Percentiles rank a stretch among this genome's conserved stretches.
Conservation (phyloP, 2,888 invertebrate species). For the Xestobium rufovillosum region DNA sequence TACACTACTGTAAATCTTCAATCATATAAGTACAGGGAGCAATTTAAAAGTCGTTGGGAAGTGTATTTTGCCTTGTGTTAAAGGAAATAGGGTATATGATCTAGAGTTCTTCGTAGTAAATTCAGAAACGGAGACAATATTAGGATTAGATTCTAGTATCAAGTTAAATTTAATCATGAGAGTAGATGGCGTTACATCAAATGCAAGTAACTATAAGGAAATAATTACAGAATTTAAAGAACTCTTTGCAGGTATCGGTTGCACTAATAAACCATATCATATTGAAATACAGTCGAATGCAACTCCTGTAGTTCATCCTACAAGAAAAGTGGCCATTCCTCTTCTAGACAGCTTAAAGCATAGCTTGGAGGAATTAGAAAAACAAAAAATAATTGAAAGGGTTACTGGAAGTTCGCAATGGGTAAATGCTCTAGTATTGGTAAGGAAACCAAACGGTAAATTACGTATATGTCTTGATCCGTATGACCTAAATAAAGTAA, state of each 20-base stretch:
- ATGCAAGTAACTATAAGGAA: neutral
- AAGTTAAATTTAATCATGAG: too few species aligned
- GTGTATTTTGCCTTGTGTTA: neutral
- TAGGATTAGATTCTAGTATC: too few species aligned
- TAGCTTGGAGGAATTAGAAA: too few species aligned
- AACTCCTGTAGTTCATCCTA: slow-evolving; percentile 1
- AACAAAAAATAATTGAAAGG: slow-evolving; percentile 5
- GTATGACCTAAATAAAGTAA: too few species aligned
- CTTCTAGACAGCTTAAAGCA: neutral
- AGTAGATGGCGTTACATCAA: neutral
- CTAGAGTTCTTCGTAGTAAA: slow-evolving; percentile 2
- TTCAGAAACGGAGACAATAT: neutral
- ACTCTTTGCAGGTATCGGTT: too few species aligned
- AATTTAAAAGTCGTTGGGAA: slow-evolving; percentile 1
- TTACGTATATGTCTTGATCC: too few species aligned
- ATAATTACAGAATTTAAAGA: too few species aligned
- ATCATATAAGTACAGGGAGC: slow-evolving; percentile 2
- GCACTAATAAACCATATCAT: too few species aligned
- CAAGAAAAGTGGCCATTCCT: too few species aligned
- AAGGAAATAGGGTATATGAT: neutral
- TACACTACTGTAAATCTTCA: neutral
- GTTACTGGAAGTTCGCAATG: neutral
- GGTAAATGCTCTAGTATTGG: too few species aligned
- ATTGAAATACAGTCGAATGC: too few species aligned
- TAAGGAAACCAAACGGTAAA: too few species aligned